These are phyloP conservation scores for Bovichtus diacanthus DNA, from an alignment of 2,797 vertebrate genomes.

Conservation along the genomic window DNA sequence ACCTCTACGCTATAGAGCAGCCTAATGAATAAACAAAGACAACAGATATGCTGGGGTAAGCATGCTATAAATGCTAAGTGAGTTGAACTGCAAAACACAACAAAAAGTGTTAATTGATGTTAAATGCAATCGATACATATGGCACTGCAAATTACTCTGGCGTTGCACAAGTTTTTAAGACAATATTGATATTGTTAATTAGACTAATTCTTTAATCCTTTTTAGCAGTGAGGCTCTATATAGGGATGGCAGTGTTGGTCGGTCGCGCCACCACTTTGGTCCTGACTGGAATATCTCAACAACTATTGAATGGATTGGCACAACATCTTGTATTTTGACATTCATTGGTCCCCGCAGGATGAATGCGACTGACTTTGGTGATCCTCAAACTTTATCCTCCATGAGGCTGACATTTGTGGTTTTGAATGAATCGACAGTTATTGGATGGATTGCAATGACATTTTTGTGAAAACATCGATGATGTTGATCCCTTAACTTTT, in stretches of 20 bases:
- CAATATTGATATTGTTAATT: conserved; percentile 40
- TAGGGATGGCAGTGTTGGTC: too few species aligned
- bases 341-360: not conserved
- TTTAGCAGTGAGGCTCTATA: not conserved
- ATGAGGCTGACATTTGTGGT: not conserved
- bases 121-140: conserved; percentile 50
- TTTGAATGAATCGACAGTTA: not conserved
- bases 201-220: not conserved
- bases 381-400: not conserved
- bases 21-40: conserved; percentile 64
- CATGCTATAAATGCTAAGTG: conserved; percentile 38
- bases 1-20: conserved; percentile 52
- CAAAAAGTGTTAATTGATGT: conserved; percentile 61
- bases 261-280: not conserved
- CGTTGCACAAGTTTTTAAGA: conserved; percentile 23
- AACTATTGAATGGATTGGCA: not conserved
- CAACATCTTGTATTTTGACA: not conserved
- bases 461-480: not conserved
- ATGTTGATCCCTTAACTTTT: not conserved
- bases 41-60: conserved; percentile 47
- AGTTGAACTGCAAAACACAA: conserved; percentile 38
- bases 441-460: not conserved
- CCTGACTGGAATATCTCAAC: not conserved
- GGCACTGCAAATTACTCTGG: conserved; percentile 20
- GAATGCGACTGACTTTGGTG: not conserved